Evolutionary conservation across 2,888 invertebrate genomes (phyloP), one percentile per base, ranked within the genome.

Genomic region (Mactromeris polynyma): DNA sequence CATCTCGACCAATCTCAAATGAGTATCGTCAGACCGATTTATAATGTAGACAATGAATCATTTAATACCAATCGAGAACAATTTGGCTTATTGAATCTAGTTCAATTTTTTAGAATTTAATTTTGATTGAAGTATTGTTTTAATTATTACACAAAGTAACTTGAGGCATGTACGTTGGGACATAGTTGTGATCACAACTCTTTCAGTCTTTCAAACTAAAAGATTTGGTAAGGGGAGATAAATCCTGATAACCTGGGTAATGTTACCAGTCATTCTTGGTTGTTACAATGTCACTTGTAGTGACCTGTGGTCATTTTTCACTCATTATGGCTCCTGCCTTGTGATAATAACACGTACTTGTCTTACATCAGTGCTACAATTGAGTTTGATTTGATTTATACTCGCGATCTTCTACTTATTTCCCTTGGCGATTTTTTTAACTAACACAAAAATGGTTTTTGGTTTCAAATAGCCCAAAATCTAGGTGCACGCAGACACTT

Each of bases 241-340:
- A 33, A 19, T 73, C 73, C 33, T 73, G 73, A 33, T 31, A 17
- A 26, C 73, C 58, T 64, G 58, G 9, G 58, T 64, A 26, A 26
- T 36, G 73, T 73, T 73, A 73, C 73, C 33, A 33, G 73, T 73
- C 73, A 73, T 73, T 73, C 36, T 6, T 73, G 73, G 73, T 73
- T 73, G 73, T 73, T 64, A 64, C 58, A 64, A 64, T 33, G 73
- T 73, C 73, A 33, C 73, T 73, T 73, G 36, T 73, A 73, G 73
- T 73, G 73, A 73, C 73, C 73, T 73, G 11, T 33, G 33, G 21
- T 73, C 31, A 36, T 36, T 17, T 33, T 11, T 73, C 73, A 73
- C 36, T 73, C 36, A 33, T 73, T 73, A 33, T 73, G 73, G 36
- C 36, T 73, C 73, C 0, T 4, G 2, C 9, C 36, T 19, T 73